Evolutionary conservation across 2,888 invertebrate species (phyloP).

Genomic region (Aporophyla nigra): DNA sequence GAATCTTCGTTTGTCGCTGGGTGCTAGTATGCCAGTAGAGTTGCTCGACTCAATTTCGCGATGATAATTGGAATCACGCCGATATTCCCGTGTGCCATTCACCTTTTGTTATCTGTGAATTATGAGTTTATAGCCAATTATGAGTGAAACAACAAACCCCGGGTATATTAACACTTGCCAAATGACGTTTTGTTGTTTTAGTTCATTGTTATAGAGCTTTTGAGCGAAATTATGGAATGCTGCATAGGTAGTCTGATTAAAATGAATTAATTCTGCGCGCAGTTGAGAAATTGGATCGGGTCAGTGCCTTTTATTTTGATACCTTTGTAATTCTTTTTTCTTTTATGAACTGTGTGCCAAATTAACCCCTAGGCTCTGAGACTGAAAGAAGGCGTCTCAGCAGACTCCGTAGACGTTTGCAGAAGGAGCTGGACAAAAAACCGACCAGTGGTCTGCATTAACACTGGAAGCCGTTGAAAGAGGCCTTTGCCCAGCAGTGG

Average conservation of each 20-base stretch:
- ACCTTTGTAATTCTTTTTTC: not conserved
- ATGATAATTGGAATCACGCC: constrained; percentile 86
- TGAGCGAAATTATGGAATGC: constrained; percentile 36
- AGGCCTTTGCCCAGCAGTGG: too few species aligned
- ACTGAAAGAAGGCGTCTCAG: too few species aligned
- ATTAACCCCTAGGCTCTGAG: too few species aligned
- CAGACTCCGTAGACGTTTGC: too few species aligned
- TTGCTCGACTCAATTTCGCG: constrained; percentile 80
- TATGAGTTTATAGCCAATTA: constrained; percentile 84
- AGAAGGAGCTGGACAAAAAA: too few species aligned
- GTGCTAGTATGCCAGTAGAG: constrained; percentile 54
- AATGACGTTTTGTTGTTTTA: constrained; percentile 67
- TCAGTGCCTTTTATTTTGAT: constrained; percentile 15
- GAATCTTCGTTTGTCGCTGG: constrained; percentile 55
- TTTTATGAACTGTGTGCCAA: too few species aligned
- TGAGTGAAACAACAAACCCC: constrained; percentile 75
- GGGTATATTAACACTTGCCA: constrained; percentile 70
- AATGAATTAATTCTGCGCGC: constrained; percentile 40
- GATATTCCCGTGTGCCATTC: constrained; percentile 78
- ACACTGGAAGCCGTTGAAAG: too few species aligned
- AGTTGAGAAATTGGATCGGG: not conserved
- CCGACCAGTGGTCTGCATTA: too few species aligned
- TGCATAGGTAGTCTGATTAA: constrained; percentile 39
- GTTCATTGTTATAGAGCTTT: constrained; percentile 60
- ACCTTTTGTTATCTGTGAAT: constrained; percentile 85